Evolutionary conservation across 2,888 invertebrate genomes (phyloP), one percentile per base, ranked within the genome.

Genomic region (Drosophila vallismaia): DNA sequence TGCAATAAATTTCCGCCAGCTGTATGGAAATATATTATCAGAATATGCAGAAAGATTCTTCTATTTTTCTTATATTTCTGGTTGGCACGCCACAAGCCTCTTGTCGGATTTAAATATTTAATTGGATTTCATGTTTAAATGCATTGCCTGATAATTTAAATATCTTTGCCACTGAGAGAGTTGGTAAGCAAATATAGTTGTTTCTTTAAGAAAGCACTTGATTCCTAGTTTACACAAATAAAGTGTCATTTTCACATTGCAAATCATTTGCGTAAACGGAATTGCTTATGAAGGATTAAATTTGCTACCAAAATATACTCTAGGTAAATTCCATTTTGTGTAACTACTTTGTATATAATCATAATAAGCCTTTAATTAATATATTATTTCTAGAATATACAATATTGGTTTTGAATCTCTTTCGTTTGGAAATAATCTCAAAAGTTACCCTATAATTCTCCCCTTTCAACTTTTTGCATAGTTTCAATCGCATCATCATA

Each of bases 101-200:
- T 74, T 69, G 68, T 74, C 59, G 60, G 68, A 77, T 85, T 88
- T 81, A 84, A 88, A 89, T 86, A 88, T 82, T 79, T 88, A 79
- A 88, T 79, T 77, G 75, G 88, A 86, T 89, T 87, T 88, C 75
- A 72, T 76, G 72, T 72, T 77, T 79, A 71, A 75, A 78, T 84
- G 77, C 78, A 73, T 71, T 57, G 28, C 64, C 57, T 69, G 68
- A 50, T 63, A 75, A 73, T 73, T 86, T 75, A 80, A 68, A 75
- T 86, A 64, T 5, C 29, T 48, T 38, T 62, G 40, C 31, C 3
- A 9, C 33, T 54, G 31, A 54, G 53, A 6, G 19, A 29, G 31
- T 24, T 4, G n/a, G 24, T 31, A 31, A 19, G 29, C 19, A 49
- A 57, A 42, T 42, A 14, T 40, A 38, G 3, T 36, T 31, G 19